A percentile compares a stretch with the other conserved stretches of the same genome.
Evolutionary conservation across 2,888 invertebrate species (phyloP).

Genomic region (Pollenia amentaria): DNA sequence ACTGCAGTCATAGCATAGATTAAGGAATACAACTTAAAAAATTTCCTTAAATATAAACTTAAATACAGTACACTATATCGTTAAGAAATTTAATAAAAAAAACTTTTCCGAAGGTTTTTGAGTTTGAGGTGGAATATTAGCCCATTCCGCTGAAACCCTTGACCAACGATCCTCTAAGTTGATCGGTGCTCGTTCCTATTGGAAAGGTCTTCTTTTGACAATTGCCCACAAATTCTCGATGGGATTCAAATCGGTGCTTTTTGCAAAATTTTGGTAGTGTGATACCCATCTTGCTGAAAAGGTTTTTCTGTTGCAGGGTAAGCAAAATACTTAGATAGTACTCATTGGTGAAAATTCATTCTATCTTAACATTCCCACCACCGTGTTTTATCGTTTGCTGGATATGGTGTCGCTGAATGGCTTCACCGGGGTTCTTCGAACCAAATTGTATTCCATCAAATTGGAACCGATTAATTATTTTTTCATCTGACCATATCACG

Average conservation of each 20-base stretch:
- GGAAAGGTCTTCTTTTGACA: neutral
- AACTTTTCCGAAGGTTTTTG: neutral
- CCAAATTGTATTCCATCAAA: slow-evolving; percentile 16
- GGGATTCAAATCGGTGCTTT: neutral
- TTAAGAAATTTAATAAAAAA: neutral
- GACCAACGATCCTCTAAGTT: neutral
- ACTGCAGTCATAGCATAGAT: too few relatives aligned
- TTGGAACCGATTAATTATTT: too few relatives aligned
- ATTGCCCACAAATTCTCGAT: slow-evolving; percentile 14
- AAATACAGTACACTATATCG: neutral
- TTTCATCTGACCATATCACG: too few relatives aligned
- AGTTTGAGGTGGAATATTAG: slow-evolving; percentile 14
- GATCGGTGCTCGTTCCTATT: too few relatives aligned
- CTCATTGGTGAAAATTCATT: too few relatives aligned
- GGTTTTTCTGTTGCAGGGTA: too few relatives aligned
- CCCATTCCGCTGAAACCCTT: neutral
- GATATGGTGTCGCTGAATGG: slow-evolving; percentile 13
- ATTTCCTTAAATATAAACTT: neutral
- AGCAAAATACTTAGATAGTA: too few relatives aligned
- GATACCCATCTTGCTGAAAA: too few relatives aligned
- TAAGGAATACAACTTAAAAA: too few relatives aligned
- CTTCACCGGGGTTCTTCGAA: slow-evolving; percentile 10
- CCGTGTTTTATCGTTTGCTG: too few relatives aligned
- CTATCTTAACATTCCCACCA: too few relatives aligned
- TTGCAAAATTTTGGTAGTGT: too few relatives aligned